Evolutionary conservation across 2,797 vertebrate species (phyloP), one percentile per base, ranked within the genome.

Genomic region (Hippopotamyrus pictus): DNA sequence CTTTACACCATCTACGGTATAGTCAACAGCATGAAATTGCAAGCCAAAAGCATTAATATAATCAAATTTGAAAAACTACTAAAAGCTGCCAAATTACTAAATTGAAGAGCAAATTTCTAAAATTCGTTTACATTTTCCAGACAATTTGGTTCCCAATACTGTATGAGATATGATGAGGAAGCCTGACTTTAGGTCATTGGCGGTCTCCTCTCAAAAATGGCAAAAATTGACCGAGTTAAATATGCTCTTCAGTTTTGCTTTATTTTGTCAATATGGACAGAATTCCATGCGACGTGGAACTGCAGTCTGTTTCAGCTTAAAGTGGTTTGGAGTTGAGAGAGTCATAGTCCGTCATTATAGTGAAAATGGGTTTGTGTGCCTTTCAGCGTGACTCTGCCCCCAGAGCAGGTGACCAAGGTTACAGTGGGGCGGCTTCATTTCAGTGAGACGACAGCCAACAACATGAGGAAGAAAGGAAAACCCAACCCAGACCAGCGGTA

Each of bases 401-500:
- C 98, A 0, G 98, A 99, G 93, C 99, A 99, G 95, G 98, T 99
- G 92, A 99, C 99, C 50, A 99, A 99, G 93, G 98, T 99, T 91
- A 99, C 99, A 0, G 99, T 99, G 91, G 99, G 98, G 44, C 95
- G 99, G 54, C 95, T 99, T 89, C 99, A 99, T 94, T 99, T 99
- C 94, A 99, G 98, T 0, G 99, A 99, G 94, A 99, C 99, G 90
- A 99, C 99, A 0, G 97, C 99, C 88, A 99, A 99, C 94, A 99
- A 99, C 95, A 99, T 99, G 99, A 95, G 98, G 91, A 99, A 99
- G 94, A 99, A 99, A 93, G 98, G 99, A 93, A 99, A 99, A 90
- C 98, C 99, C 54, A 99, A 99, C 93, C 99, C 98, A 0, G 99
- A 99, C 95, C 99, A 99, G 96, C 98, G 99, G 99, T 99, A 92